Evolutionary conservation across 2,113 vertebrate species (phyloP), one percentile per base, ranked within the genome.

Genomic region (Cryptomyrus ogoouensis): DNA sequence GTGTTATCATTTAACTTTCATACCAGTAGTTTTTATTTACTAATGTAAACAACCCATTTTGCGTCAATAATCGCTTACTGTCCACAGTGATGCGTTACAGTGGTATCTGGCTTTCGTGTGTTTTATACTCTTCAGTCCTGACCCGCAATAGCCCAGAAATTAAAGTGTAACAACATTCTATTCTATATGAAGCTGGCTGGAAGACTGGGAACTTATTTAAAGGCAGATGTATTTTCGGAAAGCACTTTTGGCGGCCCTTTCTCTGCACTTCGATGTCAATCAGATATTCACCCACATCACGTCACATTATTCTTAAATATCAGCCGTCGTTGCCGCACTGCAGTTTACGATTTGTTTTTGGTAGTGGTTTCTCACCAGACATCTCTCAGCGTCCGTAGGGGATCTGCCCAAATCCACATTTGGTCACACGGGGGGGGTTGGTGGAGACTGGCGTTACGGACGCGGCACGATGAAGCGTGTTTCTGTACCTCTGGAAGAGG

Each of bases 311-410:
- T 92, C 91, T 92, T 95, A 93, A 95, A 95, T 95, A 90, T 93
- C 94, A 93, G 91, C 92, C 91, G 91, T 70, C 31, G 92, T 91
- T 95, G 95, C 94, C 94, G 95, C 95, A 95, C 93, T 95, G 95
- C 95, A 95, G 95, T 94, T 95, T 93, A 91, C 56, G 44, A 86
- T 89, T 91, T 89, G 92, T 91, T 89, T 91, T 58, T 66, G 91
- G 89, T 89, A 88, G 90, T 17, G 86, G 62, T 90, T 77, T 74
- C 83, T 87, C 58, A 9, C 47, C 8, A 56, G 49, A 58, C 35
- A 2, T 62, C 24, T 62, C 21, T 44, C 39, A 6, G 31, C 7
- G 19, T 62, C 56, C 52, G 6, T 35, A 27, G 21, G 42, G 56
- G 50, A 46, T 27, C 50, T 47, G 35, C 50, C 58, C 66, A 89